A percentile compares a stretch with the other conserved stretches of the same genome.
Conservation (phyloP, 1,140 invertebrate genomes). For the Drosophila pseudoobscura region DNA sequence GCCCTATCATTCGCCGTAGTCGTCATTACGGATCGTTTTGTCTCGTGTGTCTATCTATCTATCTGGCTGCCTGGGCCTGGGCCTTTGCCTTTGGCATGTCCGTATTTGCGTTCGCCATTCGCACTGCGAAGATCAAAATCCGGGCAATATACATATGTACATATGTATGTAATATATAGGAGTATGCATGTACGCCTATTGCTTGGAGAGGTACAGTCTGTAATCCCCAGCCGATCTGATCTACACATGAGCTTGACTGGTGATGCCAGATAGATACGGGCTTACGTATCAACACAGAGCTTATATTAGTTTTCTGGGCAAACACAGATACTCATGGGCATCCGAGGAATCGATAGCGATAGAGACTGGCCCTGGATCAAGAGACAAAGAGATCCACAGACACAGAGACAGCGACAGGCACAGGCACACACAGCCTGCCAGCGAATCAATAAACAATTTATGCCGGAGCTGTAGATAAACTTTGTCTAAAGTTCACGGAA, state of each 20-base stretch:
- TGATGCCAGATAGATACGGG: conserved; percentile 54
- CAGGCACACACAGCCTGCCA: neutral
- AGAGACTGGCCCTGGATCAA: conserved; percentile 25
- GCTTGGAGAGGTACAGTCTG: conserved; percentile 36
- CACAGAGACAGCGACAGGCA: neutral
- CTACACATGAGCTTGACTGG: conserved; percentile 43
- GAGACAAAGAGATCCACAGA: conserved; percentile 69
- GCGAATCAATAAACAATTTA: conserved; percentile 48
- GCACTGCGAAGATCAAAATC: conserved; percentile 76
- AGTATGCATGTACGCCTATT: conserved; percentile 3
- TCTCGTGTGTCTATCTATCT: conserved; percentile 60
- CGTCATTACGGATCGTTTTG: conserved; percentile 50
- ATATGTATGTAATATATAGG: conserved; percentile 2
- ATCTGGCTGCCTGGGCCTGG: conserved; percentile 29
- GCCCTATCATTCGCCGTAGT: conserved; percentile 45
- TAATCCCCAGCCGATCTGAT: conserved; percentile 31
- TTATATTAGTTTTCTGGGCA: conserved; percentile 9
- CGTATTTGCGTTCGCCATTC: conserved; percentile 51
- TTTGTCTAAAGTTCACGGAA: conserved; percentile 82
- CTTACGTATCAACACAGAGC: conserved; percentile 14
- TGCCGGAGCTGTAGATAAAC: conserved; percentile 73
- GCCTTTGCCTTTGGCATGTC: conserved; percentile 57
- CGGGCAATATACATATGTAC: conserved; percentile 18
- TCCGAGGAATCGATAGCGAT: conserved; percentile 20
- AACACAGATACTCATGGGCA: conserved; percentile 21